Evolutionary conservation across 2,113 vertebrate genomes (phyloP), one percentile per base, ranked within the genome.

Genomic region (Poeciliopsis turrubarensis): DNA sequence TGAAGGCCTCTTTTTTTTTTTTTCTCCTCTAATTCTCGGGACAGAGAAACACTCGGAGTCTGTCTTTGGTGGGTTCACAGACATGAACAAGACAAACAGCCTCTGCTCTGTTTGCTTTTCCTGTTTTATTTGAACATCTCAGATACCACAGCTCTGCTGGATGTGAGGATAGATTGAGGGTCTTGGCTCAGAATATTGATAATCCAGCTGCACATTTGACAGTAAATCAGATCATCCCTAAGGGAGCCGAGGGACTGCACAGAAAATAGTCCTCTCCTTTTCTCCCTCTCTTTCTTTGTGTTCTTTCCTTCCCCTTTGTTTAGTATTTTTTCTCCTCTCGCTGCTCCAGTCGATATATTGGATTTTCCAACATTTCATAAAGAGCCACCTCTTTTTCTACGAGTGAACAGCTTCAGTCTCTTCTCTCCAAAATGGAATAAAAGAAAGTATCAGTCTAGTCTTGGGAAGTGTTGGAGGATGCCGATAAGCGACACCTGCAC

Each of bases 161-260:
- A 63, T 32, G 75, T 14, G 0, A 51, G 81, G 61, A 72, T 66
- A 82, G 83, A 78, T 80, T 82, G 85, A 81, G 80, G 81, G 78
- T 80, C 77, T 76, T 68, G 84, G 66, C 78, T 75, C 77, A 89
- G 89, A 92, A 91, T 86, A 90, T 86, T 76, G 80, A 93, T 92
- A 93, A 92, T 94, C 92, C 91, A 72, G 39, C 81, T 70, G 37
- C 61, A 77, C 78, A 89, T 84, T 73, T 86, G 87, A 87, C 85
- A 83, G 89, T 89, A 92, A 92, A 93, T 94, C 91, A 92, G 83
- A 76, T 86, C 87, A 86, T 90, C 80, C 86, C 83, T 88, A 75
- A 26, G 89, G 80, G 83, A 81, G 75, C 80, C 61, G 17, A 15
- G 66, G 82, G 81, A 82, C 72, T 47, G 57, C 70, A 81, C 73